phyloP scores from a whole-genome alignment of 2,797 vertebrate species.

The Urosaurus nigricauda region DNA sequence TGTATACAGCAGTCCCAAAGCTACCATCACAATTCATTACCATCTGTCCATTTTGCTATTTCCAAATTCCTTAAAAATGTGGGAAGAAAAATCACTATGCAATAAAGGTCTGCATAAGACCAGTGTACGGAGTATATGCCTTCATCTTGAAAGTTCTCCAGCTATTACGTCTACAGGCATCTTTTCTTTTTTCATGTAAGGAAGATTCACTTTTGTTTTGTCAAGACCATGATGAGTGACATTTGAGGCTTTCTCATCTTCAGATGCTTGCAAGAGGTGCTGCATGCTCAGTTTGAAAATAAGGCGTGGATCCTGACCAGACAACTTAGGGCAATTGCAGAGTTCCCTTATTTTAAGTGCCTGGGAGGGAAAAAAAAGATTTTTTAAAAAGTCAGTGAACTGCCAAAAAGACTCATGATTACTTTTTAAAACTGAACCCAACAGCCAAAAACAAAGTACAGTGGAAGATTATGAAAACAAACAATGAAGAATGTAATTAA shows the following conservation, averaged over 20 bases:
- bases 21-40: conserved; percentile 41
- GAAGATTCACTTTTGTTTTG: conserved; percentile 68
- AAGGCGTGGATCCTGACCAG: conserved; percentile 86
- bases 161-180: conserved; percentile 70
- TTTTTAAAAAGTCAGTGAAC: neutral
- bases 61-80: conserved; percentile 18
- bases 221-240: conserved; percentile 49
- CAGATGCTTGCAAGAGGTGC: conserved; percentile 77
- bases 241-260: conserved; percentile 57
- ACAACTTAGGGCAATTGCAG: conserved; percentile 89
- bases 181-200: conserved; percentile 68
- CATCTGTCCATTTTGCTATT: neutral
- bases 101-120: conserved; percentile 30
- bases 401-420: neutral
- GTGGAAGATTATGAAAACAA: conserved; percentile 15
- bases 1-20: neutral
- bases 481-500: neutral
- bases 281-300: conserved; percentile 84
- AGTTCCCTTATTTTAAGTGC: conserved; percentile 89
- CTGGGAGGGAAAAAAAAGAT: conserved; percentile 75
- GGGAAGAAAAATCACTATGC: conserved; percentile 13
- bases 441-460: conserved; percentile 33
- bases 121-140: neutral
- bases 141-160: conserved; percentile 65
- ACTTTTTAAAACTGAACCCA: neutral